Percentiles rank a stretch among this genome's conserved stretches.
These are phyloP conservation scores for Malurus splendens DNA, from an alignment of 2,797 vertebrate genomes.

Conservation along the genomic window DNA sequence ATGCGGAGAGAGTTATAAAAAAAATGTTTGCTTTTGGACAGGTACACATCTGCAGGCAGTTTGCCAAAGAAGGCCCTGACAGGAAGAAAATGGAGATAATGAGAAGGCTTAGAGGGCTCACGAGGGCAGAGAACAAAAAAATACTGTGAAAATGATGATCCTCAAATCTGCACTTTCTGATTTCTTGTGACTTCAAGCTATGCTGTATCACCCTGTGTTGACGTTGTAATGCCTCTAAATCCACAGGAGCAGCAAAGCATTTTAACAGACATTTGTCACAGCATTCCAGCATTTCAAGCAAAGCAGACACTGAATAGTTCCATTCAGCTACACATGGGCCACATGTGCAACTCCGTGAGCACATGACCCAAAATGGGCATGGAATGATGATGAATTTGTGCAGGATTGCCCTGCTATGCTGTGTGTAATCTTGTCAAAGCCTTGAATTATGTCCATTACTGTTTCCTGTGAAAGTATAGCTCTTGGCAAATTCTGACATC, in stretches of 20 bases:
- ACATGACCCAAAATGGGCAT: background rate
- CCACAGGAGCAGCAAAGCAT: background rate
- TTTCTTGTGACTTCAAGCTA: background rate
- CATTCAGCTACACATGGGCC: conserved; percentile 32
- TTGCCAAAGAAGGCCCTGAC: background rate
- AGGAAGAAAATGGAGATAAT: background rate
- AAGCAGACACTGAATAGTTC: conserved; percentile 2
- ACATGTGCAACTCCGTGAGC: conserved; percentile 24
- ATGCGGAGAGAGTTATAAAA: background rate
- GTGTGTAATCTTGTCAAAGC: conserved; percentile 39
- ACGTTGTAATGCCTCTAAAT: conserved; percentile 6
- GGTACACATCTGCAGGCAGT: background rate
- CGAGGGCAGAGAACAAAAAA: background rate
- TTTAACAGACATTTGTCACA: conserved; percentile 23
- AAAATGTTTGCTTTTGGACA: background rate
- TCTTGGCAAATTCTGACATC: conserved; percentile 49
- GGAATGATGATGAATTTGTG: conserved; percentile 29
- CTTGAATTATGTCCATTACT: conserved; percentile 37
- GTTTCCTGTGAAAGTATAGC: conserved; percentile 37
- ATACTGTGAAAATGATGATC: background rate
- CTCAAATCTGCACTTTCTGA: background rate
- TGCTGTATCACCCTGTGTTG: background rate
- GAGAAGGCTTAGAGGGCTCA: background rate
- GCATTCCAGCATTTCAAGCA: background rate
- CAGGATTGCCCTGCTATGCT: conserved; percentile 8